Base-by-base conservation (phyloP, 1,140 invertebrate species). In the Elymnias hypermnestra region DNA sequence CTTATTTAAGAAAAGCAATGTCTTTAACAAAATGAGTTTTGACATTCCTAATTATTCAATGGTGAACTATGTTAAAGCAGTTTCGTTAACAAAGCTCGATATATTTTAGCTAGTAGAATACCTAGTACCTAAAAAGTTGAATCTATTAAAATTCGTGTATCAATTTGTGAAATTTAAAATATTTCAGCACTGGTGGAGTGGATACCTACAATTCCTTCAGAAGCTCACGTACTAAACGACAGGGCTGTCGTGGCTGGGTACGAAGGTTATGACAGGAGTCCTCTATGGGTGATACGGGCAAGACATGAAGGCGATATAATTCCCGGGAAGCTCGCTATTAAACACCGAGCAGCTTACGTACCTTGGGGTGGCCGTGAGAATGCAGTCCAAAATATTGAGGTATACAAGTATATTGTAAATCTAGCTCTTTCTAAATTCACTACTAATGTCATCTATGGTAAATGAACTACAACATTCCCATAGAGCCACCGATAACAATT, bases 341-440 rank as follows among this genome's bases (percentile, higher is more conserved):
- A 79, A 56, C 78, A 85, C 33, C 44, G 53, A 17, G 22, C 57
- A 17, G 78, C 82, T 0, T 84, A 76, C 35, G 63, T 83, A 0
- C 57, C 82, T 1, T 83, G 72, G 72, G 71, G 67, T 23, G 78
- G 78, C 3, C 64, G 64, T 1, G 81, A 84, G 53, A 71, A 73
- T 41, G 18, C 47, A 42, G 73, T 83, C 1, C 51, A 61, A 3
- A 67, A 64, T 44, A 65, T 83, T 67, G 78, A 85, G 64, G 78
- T 78, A 44, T 49, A 23, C 56, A 10, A 7, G 2, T 6, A 54
- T 46, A 15, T 37, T 37, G 22, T 35, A 37, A 22, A 31, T 26
- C 8, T 15, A 9, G n/a, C n/a, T n/a, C n/a, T n/a, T n/a, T n/a
- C n/a, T n/a, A n/a, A n/a, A n/a, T n/a, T n/a, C n/a, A n/a, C n/a